Base-by-base conservation (phyloP, 23 tunicate species). In the Phallusia fumigata region DNA sequence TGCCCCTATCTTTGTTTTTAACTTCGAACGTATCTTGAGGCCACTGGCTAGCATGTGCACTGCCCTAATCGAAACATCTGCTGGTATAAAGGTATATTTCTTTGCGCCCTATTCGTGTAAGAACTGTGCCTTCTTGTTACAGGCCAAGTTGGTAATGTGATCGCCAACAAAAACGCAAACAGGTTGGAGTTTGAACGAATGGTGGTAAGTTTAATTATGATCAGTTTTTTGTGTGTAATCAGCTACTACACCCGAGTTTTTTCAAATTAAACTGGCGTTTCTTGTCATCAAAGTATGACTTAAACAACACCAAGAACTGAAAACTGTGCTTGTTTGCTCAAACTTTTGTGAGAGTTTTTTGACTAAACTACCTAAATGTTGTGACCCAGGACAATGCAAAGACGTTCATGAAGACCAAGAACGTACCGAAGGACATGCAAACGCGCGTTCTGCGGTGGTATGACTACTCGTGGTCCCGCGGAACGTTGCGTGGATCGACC, bases 91-190 rank as follows among this genome's bases (percentile, higher is more conserved):
- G n/a, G n/a, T n/a, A n/a, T n/a, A n/a, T n/a, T n/a, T 51, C 15
- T 51, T 13, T 51, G 15, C 18, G 58, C 58, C 15, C 15, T 51
- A 13, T 51, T 13, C 58, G 15, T 51, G 18, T 51, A 51, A 51
- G 18, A 13, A 15, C 58, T 18, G 18, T 24, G 2, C 28, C 16
- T 21, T 21, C 19, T 73, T 24, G 11, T 75, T 51, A 36, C 79
- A 94, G 98, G 98, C 30, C 98, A 94, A 82, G 98, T 94, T 18
- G 98, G 98, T 47, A 94, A 85, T 73, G 98, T 94, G 21, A 94
- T 94, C 19, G 79, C 98, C 22, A 83, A 87, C 44, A 77, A 89
- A 52, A 94, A 94, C 75, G 85, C 86, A 65, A 95, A 89, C 75
- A 82, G 89, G 73, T 88, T 83, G 53, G 98, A 91, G 35, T 94